Evolutionary conservation across 2,113 vertebrate genomes (phyloP).

Genomic region (Notothenia rossii): DNA sequence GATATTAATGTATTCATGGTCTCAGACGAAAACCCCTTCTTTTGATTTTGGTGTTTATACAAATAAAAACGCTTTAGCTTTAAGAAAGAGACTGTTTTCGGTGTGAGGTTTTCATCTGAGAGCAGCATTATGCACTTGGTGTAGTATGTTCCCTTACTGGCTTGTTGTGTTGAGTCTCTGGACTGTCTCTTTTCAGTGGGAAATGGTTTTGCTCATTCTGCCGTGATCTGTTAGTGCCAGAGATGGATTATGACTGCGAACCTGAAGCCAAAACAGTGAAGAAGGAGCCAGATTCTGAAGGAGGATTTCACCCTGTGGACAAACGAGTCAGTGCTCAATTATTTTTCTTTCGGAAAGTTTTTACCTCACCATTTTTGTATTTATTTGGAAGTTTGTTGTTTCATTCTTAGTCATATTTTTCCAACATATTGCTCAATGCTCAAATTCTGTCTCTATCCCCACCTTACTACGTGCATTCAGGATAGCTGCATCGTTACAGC

Average conservation of each 20-base stretch:
- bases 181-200: constrained; percentile 77
- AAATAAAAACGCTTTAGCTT: neutral
- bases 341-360: neutral
- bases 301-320: constrained; percentile 80
- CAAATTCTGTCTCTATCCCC: neutral
- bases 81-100: constrained; percentile 1
- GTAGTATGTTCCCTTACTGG: neutral
- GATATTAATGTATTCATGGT: constrained; percentile 16
- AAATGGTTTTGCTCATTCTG: constrained; percentile 93
- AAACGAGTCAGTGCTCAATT: constrained; percentile 82
- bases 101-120: constrained; percentile 34
- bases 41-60: constrained; percentile 3
- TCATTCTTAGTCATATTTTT: neutral
- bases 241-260: constrained; percentile 86
- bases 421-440: neutral
- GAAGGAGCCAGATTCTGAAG: constrained; percentile 61
- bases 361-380: neutral
- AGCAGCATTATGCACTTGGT: neutral
- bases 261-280: constrained; percentile 70
- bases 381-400: neutral
- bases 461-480: neutral
- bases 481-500: neutral
- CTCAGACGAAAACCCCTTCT: constrained; percentile 19
- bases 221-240: constrained; percentile 83
- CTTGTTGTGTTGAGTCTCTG: constrained; percentile 14